Evolutionary conservation across 2,888 invertebrate genomes (phyloP).

Genomic region (Eurytoma adleriae): DNA sequence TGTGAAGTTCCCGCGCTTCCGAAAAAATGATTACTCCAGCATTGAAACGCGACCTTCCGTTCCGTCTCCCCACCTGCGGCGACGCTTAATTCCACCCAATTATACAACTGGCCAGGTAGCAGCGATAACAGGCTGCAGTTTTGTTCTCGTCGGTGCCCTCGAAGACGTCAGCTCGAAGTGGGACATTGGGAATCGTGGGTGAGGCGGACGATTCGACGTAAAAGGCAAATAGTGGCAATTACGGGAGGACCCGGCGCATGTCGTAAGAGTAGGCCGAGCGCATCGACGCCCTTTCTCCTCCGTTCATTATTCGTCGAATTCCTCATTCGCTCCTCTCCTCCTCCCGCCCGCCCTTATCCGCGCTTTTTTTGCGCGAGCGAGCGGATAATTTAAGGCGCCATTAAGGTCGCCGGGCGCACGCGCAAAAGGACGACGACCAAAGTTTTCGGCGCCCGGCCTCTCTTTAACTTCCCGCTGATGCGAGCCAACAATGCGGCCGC

Average conservation of each 20-base stretch:
- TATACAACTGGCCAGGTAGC: too few relatives aligned
- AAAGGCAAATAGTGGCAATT: conserved; percentile 38
- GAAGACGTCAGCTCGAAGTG: background rate
- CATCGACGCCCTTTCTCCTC: background rate
- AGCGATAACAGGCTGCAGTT: too few relatives aligned
- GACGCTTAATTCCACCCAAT: too few relatives aligned
- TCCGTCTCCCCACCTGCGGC: too few relatives aligned
- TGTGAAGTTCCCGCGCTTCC: too few relatives aligned
- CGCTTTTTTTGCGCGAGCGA: conserved; percentile 27
- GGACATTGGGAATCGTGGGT: background rate
- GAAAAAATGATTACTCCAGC: too few relatives aligned
- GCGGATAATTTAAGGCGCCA: conserved; percentile 52
- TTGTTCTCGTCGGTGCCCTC: background rate
- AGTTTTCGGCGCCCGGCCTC: conserved; percentile 5
- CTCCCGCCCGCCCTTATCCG: conserved; percentile 17
- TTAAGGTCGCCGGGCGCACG: conserved; percentile 32
- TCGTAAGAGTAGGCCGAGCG: background rate
- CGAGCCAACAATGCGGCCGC: background rate
- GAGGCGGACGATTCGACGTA: conserved; percentile 13
- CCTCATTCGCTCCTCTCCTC: conserved; percentile 6
- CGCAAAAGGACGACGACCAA: conserved; percentile 8
- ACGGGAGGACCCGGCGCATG: conserved; percentile 1
- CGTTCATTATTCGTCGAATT: conserved; percentile 44
- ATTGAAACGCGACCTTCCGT: too few relatives aligned
- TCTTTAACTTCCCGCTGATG: conserved; percentile 18